A percentile compares a stretch with the other conserved stretches of the same genome.
These are phyloP conservation scores for Budorcas taxicolor DNA, from an alignment of 2,113 vertebrate genomes.

Conservation along the genomic window DNA sequence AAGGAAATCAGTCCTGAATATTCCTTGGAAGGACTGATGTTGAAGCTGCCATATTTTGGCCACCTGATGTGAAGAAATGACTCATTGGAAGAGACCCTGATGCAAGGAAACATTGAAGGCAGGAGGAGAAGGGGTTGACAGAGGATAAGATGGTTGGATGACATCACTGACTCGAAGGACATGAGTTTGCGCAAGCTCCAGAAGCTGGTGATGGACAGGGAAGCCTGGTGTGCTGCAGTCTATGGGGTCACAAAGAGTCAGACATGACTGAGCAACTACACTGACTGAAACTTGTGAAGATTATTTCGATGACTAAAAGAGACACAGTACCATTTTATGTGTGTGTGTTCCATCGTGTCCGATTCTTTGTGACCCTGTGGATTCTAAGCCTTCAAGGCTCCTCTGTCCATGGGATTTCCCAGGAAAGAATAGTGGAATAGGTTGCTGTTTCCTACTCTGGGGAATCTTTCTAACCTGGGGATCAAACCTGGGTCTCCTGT, in stretches of 20 bases:
- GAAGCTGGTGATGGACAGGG: background rate
- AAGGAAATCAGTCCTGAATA: background rate
- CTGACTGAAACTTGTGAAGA: background rate
- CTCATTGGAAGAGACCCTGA: background rate
- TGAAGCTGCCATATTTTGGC: background rate
- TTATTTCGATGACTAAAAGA: background rate
- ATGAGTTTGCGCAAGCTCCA: background rate
- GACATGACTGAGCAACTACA: background rate
- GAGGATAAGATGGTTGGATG: background rate
- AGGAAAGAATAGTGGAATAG: background rate
- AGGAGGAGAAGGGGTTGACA: background rate
- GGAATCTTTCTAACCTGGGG: background rate
- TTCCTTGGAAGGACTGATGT: background rate
- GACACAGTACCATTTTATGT: background rate
- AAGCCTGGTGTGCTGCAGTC: background rate
- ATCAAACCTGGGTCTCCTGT: background rate
- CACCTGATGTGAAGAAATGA: background rate
- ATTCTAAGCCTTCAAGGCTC: background rate
- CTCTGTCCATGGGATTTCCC: background rate
- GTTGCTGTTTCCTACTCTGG: background rate
- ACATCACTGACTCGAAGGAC: background rate
- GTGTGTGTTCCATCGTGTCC: background rate
- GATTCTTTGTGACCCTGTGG: background rate
- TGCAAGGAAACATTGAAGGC: background rate
- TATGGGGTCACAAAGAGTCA: background rate